Percentiles rank a stretch among this genome's conserved stretches.
phyloP scores from a whole-genome alignment of 2,888 invertebrate genomes.

The Leptarthrus brevirostris region DNA sequence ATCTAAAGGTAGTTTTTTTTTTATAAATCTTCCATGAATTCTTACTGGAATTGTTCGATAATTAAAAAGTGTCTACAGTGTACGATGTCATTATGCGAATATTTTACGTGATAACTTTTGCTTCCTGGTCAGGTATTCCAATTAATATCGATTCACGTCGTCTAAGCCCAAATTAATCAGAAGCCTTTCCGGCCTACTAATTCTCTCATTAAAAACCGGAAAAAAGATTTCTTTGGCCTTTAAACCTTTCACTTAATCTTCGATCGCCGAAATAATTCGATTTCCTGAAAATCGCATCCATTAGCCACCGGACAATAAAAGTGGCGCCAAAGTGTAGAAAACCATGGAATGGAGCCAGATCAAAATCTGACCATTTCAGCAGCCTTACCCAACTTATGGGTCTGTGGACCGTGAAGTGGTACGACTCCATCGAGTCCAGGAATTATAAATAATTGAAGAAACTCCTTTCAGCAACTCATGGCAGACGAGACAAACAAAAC shows the following conservation, averaged over 20 bases:
- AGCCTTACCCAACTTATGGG: not conserved
- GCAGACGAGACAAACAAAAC: slow-evolving; percentile 27
- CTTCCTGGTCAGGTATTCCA: no score
- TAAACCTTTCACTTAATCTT: slow-evolving; percentile 21
- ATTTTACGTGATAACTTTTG: no score
- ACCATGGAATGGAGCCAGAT: slow-evolving; percentile 35
- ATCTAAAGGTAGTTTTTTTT: no score
- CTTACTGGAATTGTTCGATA: no score
- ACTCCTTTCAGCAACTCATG: slow-evolving; percentile 16
- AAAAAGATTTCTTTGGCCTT: slow-evolving; percentile 5
- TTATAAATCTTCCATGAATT: no score
- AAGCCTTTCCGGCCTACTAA: slow-evolving; percentile 32
- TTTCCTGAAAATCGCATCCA: slow-evolving; percentile 47
- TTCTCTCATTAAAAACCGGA: slow-evolving; percentile 15
- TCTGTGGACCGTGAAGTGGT: not conserved
- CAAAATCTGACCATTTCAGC: not conserved
- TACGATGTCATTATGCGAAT: no score
- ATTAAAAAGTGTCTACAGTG: no score
- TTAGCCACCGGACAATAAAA: slow-evolving; percentile 51
- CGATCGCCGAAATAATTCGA: slow-evolving; percentile 31
- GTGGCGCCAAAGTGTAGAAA: slow-evolving; percentile 50
- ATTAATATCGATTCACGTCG: no score
- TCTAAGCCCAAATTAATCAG: slow-evolving; percentile 23
- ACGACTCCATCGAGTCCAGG: no score
- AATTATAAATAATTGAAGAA: slow-evolving; percentile 36